Evolutionary conservation across 2,113 vertebrate species (phyloP), one percentile per base, ranked within the genome.

Genomic region (Urocolius indicus): DNA sequence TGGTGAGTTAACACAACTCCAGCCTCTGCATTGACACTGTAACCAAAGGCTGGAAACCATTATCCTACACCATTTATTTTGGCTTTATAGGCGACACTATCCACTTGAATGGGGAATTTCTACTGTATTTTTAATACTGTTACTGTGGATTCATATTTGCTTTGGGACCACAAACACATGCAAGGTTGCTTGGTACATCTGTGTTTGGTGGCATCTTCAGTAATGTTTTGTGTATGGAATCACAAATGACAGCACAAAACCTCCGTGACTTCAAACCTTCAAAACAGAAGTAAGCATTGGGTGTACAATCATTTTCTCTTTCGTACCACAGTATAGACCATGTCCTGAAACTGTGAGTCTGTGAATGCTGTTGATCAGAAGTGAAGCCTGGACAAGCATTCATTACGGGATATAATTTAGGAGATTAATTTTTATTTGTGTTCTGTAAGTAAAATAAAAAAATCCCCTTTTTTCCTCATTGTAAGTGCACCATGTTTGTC

Each of bases 1-100:
- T 97, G 97, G 92, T 96, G 96, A 98, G 97, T 98, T 98, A 98
- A 94, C 92, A 94, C 89, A 95, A 96, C 97, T 97, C 97, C 90
- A 94, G 94, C 96, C 94, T 95, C 80, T 93, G 79, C 69, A 59
- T 54, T 98, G 97, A 97, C 97, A 97, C 86, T 89, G 65, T 95
- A 98, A 97, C 97, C 97, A 78, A 96, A 92, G 59, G 84, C 95
- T 96, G 93, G 96, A 98, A 96, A 97, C 93, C 90, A 85, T 98
- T 97, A 98, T 97, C 95, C 96, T 97, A 76, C 51, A 93, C 73
- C 78, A 96, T 97, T 98, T 97, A 77, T 95, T 97, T 97, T 95
- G 83, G 93, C 92, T 97, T 97, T 97, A 74, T 92, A 94, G 92
- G 90, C 96, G 94, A 96, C 94, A 89, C 68, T 93, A 87, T 91